Percentiles rank a stretch among this genome's conserved stretches.
Evolutionary conservation across 2,113 vertebrate genomes (phyloP).

Genomic region (Ursus arctos): DNA sequence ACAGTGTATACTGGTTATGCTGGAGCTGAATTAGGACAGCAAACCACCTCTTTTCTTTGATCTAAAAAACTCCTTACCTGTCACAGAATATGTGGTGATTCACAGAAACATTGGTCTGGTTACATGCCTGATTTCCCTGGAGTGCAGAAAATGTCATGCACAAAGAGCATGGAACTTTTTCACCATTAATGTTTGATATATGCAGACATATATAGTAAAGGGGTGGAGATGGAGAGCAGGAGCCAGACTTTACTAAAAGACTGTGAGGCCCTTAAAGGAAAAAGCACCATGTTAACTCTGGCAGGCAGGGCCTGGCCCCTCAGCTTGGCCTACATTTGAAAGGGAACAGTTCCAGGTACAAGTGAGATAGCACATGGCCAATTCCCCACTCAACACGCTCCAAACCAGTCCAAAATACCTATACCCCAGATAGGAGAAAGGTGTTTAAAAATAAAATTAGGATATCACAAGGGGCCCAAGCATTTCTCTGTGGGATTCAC

Average conservation of each 20-base stretch:
- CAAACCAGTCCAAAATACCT: not conserved
- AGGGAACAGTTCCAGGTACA: not conserved
- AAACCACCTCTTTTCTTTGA: not conserved
- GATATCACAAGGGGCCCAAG: not conserved
- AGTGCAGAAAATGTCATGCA: not conserved
- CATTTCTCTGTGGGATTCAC: not conserved
- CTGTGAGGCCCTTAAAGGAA: not conserved
- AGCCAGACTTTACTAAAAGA: not conserved
- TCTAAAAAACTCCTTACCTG: not conserved
- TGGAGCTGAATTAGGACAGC: not conserved
- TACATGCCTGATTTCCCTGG: not conserved
- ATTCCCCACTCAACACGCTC: not conserved
- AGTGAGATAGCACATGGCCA: not conserved
- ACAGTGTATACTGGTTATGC: not conserved
- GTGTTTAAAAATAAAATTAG: not conserved
- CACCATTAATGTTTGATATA: not conserved
- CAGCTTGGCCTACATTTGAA: not conserved
- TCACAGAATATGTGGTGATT: not conserved
- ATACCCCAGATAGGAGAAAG: not conserved
- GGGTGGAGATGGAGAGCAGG: not conserved
- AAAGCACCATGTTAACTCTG: not conserved
- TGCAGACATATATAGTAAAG: not conserved
- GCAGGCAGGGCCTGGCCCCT: not conserved
- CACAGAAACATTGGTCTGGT: not conserved
- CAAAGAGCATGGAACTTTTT: not conserved